Conservation (phyloP, 2,113 vertebrate species). For the Podocnemis expansa region DNA sequence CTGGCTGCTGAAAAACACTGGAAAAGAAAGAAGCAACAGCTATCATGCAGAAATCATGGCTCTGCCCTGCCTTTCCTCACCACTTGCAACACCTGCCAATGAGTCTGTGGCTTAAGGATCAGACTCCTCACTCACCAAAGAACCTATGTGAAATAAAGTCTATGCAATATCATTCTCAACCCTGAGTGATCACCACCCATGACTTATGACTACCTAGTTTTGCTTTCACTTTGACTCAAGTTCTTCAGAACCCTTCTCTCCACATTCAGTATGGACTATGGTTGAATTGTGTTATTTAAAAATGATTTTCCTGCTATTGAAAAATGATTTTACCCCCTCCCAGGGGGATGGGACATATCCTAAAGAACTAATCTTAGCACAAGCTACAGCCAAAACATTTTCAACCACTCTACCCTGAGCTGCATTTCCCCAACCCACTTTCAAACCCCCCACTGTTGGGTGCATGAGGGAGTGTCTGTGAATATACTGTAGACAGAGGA, state of each 20-base stretch:
- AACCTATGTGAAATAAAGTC: too few species aligned
- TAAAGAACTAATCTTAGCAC: not conserved
- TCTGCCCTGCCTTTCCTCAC: too few species aligned
- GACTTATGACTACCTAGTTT: not conserved
- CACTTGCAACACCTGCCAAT: too few species aligned
- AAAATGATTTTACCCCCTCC: not conserved
- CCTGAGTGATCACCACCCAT: too few species aligned
- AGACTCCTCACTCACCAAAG: too few species aligned
- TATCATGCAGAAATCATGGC: too few species aligned
- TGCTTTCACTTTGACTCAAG: not conserved
- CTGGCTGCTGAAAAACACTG: too few species aligned
- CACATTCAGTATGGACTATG: not conserved
- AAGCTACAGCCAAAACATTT: not conserved
- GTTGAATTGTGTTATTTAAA: not conserved
- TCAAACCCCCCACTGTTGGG: not conserved
- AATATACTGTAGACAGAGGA: not conserved
- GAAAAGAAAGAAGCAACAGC: too few species aligned
- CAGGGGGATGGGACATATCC: not conserved
- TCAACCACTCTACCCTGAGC: not conserved
- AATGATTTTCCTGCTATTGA: not conserved
- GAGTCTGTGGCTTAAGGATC: too few species aligned
- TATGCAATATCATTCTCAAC: too few species aligned
- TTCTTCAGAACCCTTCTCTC: not conserved
- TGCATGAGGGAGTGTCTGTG: not conserved
- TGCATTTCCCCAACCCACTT: not conserved